Evolutionary conservation across 2,797 vertebrate species (phyloP), one percentile per base, ranked within the genome.

Genomic region (Neosalanx taihuensis): DNA sequence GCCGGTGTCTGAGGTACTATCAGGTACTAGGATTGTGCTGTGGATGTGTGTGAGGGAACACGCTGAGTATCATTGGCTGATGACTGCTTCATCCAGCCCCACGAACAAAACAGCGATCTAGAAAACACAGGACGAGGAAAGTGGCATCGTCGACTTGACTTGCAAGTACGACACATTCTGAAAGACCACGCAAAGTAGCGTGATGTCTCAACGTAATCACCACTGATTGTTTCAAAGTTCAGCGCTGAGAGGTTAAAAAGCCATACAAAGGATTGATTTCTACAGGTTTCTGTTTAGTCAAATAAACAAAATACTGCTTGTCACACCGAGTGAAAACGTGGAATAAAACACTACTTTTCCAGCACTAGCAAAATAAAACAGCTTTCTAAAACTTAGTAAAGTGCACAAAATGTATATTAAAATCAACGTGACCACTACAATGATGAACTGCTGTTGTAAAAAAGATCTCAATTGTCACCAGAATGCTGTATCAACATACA

Each of bases 361-460:
- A 29, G 59, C 59, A 61, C 72, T 26, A 75, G 5, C 37, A 65
- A 37, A 57, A 81, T 64, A 69, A 88, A 71, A 81, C 74, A 80
- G 81, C 86, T 61, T 76, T 83, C 69, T 80, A 86, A 83, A 87
- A 82, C 75, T 76, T 71, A 83, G 81, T 88, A 90, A 91, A 89
- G 86, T 90, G 87, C 86, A 73, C 73, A 60, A 64, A 81, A 80
- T 49, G 17, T 56, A 46, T 56, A n/a, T 56, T n/a, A 79, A 46
- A 71, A 81, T 66, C 7, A n/a, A 51, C 57, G 17, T 17, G 57
- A 75, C 69, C 59, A 74, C 60, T 46, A 46, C 41, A 46, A 46
- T 46, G 41, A 46, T 9, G 13, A 46, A 46, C 41, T 13, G 41
- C 3, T 9, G 13, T 46, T 46, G 41, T 46, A 12, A 46, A 12